These are phyloP conservation scores for Hypomesus transpacificus DNA, from an alignment of 2,113 vertebrate genomes.

Conservation along the genomic window DNA sequence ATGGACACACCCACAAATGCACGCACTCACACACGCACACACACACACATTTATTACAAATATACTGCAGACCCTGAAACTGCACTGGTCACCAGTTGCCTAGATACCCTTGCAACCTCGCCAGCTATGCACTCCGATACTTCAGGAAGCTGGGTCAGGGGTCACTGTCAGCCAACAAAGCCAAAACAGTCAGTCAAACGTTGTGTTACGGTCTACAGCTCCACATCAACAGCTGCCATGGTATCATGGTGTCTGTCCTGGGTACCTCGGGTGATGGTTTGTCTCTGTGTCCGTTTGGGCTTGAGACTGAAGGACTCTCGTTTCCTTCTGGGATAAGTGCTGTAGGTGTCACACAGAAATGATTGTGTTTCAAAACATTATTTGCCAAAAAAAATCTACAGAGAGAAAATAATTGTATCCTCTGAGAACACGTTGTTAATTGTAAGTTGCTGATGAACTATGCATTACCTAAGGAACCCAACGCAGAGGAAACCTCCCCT, in stretches of 20 bases:
- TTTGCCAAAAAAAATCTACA: too few relatives aligned
- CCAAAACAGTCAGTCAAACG: constrained; percentile 9
- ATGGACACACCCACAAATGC: constrained; percentile 26
- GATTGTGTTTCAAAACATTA: too few relatives aligned
- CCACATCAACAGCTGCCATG: neutral
- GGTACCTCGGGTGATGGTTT: too few relatives aligned
- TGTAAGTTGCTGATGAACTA: too few relatives aligned
- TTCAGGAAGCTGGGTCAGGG: constrained; percentile 2
- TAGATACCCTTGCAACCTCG: constrained; percentile 22
- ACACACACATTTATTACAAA: constrained; percentile 8
- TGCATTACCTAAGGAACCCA: too few relatives aligned
- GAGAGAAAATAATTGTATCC: too few relatives aligned
- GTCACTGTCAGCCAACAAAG: neutral
- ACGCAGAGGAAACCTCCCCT: too few relatives aligned
- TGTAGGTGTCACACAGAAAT: too few relatives aligned
- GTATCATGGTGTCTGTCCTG: neutral
- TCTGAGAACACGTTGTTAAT: too few relatives aligned
- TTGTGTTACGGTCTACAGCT: neutral
- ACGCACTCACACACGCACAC: constrained; percentile 8
- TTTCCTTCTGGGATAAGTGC: too few relatives aligned
- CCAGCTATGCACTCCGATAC: constrained; percentile 28
- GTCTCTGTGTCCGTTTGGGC: too few relatives aligned
- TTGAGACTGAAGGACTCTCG: too few relatives aligned
- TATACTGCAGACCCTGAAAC: neutral
- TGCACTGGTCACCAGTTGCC: constrained; percentile 46